Evolutionary conservation across 35 echinoderm and acorn worm genomes (phyloP).

Genomic region (Acanthaster planci): DNA sequence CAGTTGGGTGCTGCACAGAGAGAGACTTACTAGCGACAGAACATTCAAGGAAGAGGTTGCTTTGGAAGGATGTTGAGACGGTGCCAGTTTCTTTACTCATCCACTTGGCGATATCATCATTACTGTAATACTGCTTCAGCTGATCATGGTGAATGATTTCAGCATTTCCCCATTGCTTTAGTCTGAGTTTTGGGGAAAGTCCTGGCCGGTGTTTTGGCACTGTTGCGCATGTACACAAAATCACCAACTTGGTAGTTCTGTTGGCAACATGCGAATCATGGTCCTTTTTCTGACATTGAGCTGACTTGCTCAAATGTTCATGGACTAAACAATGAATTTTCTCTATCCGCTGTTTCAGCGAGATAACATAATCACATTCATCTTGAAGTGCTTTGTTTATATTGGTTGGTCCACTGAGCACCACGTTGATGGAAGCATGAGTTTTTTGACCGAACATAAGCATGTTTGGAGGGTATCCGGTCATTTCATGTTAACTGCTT

Average conservation of each 20-base stretch:
- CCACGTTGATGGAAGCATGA: constrained; percentile 9
- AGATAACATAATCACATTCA: neutral
- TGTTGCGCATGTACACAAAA: neutral
- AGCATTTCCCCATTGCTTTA: constrained; percentile 15
- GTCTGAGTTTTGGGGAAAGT: constrained; percentile 7
- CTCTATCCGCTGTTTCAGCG: no score
- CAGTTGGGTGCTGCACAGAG: no score
- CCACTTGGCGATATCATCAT: constrained; percentile 20
- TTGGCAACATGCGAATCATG: neutral
- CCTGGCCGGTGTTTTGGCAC: neutral
- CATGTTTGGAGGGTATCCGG: constrained; percentile 43
- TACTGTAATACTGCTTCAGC: constrained; percentile 7
- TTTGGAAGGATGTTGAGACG: no score
- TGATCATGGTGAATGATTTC: constrained; percentile 33
- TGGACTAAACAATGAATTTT: no score
- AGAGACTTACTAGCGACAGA: no score
- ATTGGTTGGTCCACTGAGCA: neutral
- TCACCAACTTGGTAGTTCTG: no score
- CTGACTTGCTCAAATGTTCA: neutral
- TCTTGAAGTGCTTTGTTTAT: neutral
- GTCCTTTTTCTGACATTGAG: neutral
- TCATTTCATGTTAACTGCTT: constrained; percentile 26
- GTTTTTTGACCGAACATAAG: neutral
- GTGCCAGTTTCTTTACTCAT: neutral
- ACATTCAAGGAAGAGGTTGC: no score